These are phyloP conservation scores for Lucilia sericata DNA, from an alignment of 1,140 invertebrate genomes.

Conservation along the genomic window DNA sequence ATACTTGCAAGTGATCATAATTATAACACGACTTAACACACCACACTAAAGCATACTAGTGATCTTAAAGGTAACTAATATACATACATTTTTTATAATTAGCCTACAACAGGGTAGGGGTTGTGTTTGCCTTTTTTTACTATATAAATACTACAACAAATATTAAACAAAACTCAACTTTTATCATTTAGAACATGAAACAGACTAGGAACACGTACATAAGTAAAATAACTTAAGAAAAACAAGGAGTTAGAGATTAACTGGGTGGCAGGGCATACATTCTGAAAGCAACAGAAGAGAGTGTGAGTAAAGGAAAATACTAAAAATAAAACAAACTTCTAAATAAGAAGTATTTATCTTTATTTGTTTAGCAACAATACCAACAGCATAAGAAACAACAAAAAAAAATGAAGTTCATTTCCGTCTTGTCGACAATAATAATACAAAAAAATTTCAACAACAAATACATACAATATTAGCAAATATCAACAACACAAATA, in stretches of 20 bases:
- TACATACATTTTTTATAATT: too few relatives aligned
- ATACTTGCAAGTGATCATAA: too few relatives aligned
- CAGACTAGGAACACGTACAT: background rate
- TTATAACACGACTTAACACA: too few relatives aligned
- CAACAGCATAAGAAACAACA: background rate
- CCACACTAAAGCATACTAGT: too few relatives aligned
- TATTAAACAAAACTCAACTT: too few relatives aligned
- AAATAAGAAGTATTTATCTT: slow-evolving; percentile 40
- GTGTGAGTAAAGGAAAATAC: background rate
- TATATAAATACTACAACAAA: too few relatives aligned
- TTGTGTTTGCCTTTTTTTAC: too few relatives aligned
- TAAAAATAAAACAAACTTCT: background rate
- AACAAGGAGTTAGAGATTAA: background rate
- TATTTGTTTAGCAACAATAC: slow-evolving; percentile 36
- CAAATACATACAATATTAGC: background rate
- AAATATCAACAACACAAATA: slow-evolving; percentile 25
- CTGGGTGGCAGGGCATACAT: background rate
- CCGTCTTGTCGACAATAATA: background rate
- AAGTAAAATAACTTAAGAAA: background rate
- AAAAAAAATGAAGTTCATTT: slow-evolving; percentile 38
- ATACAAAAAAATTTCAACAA: background rate
- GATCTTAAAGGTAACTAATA: too few relatives aligned
- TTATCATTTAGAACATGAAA: background rate
- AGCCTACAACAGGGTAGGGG: too few relatives aligned
- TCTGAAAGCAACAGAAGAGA: background rate